Percentiles rank a stretch among this genome's conserved stretches.
These are phyloP conservation scores for Oceanodroma tethys DNA, from an alignment of 2,113 vertebrate species.

Conservation along the genomic window DNA sequence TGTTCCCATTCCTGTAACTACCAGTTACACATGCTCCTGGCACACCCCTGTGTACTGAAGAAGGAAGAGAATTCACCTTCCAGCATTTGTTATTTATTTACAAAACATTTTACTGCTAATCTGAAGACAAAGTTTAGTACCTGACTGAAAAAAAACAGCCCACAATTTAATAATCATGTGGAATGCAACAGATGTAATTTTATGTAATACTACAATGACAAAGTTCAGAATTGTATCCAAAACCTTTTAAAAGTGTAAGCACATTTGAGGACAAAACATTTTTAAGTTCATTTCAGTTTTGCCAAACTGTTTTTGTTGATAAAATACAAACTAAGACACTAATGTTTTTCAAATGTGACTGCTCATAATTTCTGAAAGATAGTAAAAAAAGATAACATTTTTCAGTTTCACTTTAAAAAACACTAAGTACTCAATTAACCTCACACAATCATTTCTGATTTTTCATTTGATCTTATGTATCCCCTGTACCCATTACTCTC, in stretches of 20 bases:
- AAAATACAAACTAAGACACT: neutral
- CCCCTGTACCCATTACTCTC: neutral
- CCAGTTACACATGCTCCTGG: neutral
- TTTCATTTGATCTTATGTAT: neutral
- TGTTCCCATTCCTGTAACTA: neutral
- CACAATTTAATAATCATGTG: conserved; percentile 19
- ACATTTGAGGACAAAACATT: neutral
- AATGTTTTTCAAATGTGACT: neutral
- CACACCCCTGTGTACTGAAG: fast-evolving
- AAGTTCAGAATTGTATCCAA: neutral
- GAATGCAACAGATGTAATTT: conserved; percentile 41
- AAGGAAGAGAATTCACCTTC: neutral
- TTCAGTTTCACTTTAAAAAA: neutral
- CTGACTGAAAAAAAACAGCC: neutral
- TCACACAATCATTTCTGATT: neutral
- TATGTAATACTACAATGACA: too few species aligned
- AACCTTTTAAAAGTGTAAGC: neutral
- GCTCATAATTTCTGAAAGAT: neutral
- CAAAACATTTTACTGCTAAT: neutral
- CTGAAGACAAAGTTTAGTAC: conserved; percentile 8
- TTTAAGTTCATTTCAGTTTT: neutral
- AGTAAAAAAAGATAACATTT: neutral
- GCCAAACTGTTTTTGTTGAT: neutral
- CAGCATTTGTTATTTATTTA: neutral
- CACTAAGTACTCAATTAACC: neutral